Conservation (phyloP, 2,888 invertebrate species). For the Scotopteryx bipunctaria region DNA sequence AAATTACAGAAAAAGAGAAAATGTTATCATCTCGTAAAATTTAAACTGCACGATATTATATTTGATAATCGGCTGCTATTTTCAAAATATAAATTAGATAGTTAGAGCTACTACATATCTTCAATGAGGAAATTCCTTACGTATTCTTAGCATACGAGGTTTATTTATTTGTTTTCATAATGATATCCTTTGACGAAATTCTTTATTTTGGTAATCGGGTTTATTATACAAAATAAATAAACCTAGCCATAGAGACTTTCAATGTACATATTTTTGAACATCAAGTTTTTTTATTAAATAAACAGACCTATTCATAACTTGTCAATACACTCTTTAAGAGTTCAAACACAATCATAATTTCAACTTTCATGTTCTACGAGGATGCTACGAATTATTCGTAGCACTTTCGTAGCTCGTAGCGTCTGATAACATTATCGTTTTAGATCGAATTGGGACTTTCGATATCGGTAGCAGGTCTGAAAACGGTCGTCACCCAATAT, state of each 20-base stretch:
- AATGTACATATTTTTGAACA: too few species aligned
- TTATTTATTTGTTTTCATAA: slow-evolving; percentile 14
- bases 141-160: background rate
- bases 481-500: slow-evolving; percentile 66
- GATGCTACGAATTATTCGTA: slow-evolving; percentile 53
- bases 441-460: slow-evolving; percentile 54
- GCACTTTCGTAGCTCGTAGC: slow-evolving; percentile 60
- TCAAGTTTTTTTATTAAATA: too few species aligned
- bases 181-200: too few species aligned
- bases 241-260: too few species aligned
- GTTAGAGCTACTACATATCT: background rate
- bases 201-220: too few species aligned
- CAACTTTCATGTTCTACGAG: too few species aligned
- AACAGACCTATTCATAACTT: too few species aligned
- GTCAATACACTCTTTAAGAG: too few species aligned
- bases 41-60: too few species aligned
- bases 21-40: background rate
- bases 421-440: slow-evolving; percentile 56
- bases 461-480: slow-evolving; percentile 54
- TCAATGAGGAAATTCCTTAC: background rate
- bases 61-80: background rate
- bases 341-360: too few species aligned
- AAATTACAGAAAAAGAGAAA: background rate
- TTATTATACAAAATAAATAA: too few species aligned
- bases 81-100: background rate